Evolutionary conservation across 2,797 vertebrate genomes (phyloP), one percentile per base, ranked within the genome.

Genomic region (Potorous gilbertii): DNA sequence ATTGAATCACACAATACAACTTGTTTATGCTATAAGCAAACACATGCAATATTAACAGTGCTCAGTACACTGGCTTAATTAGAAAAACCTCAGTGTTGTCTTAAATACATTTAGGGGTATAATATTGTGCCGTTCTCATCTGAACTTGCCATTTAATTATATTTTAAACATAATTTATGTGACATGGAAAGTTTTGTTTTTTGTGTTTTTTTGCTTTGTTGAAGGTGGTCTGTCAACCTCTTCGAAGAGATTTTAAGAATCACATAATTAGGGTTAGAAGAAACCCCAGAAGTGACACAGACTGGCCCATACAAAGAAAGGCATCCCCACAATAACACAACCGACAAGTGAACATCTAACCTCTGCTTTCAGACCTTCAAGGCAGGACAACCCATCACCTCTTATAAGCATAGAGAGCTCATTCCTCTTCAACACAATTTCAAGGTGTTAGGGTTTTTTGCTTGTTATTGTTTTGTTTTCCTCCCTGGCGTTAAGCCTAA

Each of bases 1-100:
- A 96, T 97, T 98, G 97, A 98, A 98, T 97, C 92, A 98, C n/a
- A 55, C 97, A 97, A 92, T 93, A n/a, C 56, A 98, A 97, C 95
- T 96, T 98, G 90, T 98, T 97, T 97, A 96, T 93, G 74, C 55
- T 93, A 96, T 97, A 98, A 95, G 97, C 92, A 91, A 97, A 96
- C 59, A 94, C 87, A 97, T 93, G 87, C 91, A 97, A 93, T 97
- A 97, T 98, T 98, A 98, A 97, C 92, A 97, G 96, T 56, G 62
- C 56, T 59, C 66, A 97, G 94, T 31, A 89, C 13, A 13, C 91
- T 97, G 92, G 95, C 93, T 97, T 96, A 97, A 97, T 98, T 96
- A 95, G 90, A 97, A 98, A 97, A 98, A 97, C 95, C 4, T 0
- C 3, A 6, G 0, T 56, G 91, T 97, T 96, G 95, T 95, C 96